A percentile compares a stretch with the other conserved stretches of the same genome.
Evolutionary conservation across 92 coral and sea anemone genomes (phyloP).

Genomic region (Umimayanthus kanabou): DNA sequence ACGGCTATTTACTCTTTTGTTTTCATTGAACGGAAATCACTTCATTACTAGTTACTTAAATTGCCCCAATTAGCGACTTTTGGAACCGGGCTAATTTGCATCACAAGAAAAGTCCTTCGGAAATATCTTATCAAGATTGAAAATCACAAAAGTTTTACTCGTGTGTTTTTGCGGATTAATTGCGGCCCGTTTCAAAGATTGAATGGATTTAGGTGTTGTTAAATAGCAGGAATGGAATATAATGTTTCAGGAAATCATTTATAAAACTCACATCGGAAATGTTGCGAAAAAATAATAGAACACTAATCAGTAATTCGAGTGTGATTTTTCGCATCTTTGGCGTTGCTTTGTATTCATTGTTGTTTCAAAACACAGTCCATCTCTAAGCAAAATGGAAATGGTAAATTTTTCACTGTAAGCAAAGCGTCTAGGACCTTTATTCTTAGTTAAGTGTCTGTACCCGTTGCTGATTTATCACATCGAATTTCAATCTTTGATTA

Average conservation of each 20-base stretch:
- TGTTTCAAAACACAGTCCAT: background rate
- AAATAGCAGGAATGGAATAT: background rate
- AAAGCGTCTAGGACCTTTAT: background rate
- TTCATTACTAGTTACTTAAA: background rate
- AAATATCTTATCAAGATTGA: constrained; percentile 11
- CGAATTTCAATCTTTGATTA: background rate
- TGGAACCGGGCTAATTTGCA: constrained; percentile 8
- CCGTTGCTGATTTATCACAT: background rate
- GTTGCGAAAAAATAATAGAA: background rate
- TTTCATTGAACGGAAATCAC: background rate
- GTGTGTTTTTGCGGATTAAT: constrained; percentile 1
- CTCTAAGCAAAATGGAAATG: background rate
- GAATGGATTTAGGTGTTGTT: background rate
- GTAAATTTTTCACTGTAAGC: background rate
- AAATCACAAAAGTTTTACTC: constrained; percentile 31
- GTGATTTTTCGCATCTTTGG: background rate
- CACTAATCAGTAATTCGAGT: background rate
- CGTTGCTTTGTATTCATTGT: background rate
- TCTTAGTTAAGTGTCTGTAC: too few species aligned
- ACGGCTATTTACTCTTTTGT: background rate
- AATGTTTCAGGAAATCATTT: background rate
- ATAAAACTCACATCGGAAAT: constrained; percentile 20
- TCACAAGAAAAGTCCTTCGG: constrained; percentile 13
- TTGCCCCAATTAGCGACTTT: constrained; percentile 7
- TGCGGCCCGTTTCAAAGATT: constrained; percentile 8